phyloP scores from a whole-genome alignment of 1,140 invertebrate species.

The Trinorchestia longiramus region DNA sequence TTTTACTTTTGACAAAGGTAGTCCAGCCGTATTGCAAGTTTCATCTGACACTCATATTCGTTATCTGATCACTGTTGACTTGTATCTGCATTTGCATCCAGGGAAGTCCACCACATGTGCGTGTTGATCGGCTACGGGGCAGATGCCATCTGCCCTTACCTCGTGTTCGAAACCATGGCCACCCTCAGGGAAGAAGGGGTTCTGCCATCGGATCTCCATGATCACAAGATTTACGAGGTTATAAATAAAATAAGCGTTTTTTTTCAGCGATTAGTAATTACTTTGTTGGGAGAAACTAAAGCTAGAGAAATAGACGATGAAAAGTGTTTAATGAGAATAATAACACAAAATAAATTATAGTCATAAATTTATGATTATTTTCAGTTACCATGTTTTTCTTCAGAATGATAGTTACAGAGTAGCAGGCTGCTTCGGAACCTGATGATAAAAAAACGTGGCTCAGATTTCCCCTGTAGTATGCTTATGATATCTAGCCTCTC shows the following conservation, averaged over 20 bases:
- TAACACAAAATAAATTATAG: too few relatives aligned
- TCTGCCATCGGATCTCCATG: constrained; percentile 80
- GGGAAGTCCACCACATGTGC: constrained; percentile 96
- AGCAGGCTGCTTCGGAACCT: too few relatives aligned
- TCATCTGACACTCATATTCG: background rate
- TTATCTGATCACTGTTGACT: background rate
- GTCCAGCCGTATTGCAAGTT: background rate
- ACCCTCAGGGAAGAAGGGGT: constrained; percentile 85
- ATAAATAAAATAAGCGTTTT: constrained; percentile 59
- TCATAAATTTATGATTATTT: too few relatives aligned
- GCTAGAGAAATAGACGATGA: too few relatives aligned
- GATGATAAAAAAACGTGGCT: too few relatives aligned
- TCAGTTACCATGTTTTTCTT: too few relatives aligned
- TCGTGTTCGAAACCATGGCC: constrained; percentile 93
- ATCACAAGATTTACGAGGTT: constrained; percentile 88
- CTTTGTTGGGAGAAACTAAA: too few relatives aligned
- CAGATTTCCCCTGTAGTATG: too few relatives aligned
- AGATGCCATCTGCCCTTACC: constrained; percentile 96
- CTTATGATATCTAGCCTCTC: too few relatives aligned
- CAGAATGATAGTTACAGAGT: too few relatives aligned
- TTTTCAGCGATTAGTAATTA: background rate
- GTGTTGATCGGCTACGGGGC: constrained; percentile 96
- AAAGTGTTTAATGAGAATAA: too few relatives aligned
- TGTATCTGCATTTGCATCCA: constrained; percentile 62
- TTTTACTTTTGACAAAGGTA: too few relatives aligned